Percentiles rank a stretch among this genome's conserved stretches.
These are phyloP conservation scores for Acrocephalus arundinaceus DNA, from an alignment of 2,113 vertebrate genomes.

Conservation along the genomic window DNA sequence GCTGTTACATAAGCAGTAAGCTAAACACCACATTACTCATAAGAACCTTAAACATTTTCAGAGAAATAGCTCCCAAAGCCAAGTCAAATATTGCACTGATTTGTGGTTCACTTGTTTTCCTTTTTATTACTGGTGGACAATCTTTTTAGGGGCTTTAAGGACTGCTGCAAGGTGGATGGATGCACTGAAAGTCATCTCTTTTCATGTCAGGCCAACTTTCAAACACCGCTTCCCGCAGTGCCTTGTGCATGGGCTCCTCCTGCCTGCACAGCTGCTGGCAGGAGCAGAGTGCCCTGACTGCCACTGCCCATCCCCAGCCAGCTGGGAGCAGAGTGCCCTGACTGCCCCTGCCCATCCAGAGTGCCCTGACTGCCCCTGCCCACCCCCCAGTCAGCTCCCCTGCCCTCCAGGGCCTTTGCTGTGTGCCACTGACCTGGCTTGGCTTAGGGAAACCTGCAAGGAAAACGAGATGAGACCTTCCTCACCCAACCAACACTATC, in stretches of 20 bases:
- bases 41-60: slow-evolving; percentile 30
- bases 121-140: not conserved
- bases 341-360: too few species aligned
- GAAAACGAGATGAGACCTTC: not conserved
- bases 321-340: not conserved
- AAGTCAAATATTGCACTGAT: slow-evolving; percentile 49
- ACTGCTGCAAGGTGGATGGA: not conserved
- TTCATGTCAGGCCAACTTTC: not conserved
- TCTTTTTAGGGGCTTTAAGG: not conserved
- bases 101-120: slow-evolving; percentile 45
- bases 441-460: not conserved
- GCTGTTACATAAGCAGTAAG: slow-evolving; percentile 38
- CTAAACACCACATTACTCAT: slow-evolving; percentile 8
- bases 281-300: not conserved
- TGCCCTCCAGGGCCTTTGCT: not conserved
- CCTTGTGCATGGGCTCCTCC: not conserved
- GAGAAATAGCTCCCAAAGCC: slow-evolving; percentile 23
- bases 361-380: too few species aligned
- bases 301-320: not conserved
- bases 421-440: not conserved
- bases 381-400: too few species aligned
- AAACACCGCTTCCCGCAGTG: not conserved
- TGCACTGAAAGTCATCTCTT: not conserved
- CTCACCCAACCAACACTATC: not conserved
- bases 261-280: not conserved